A percentile compares a stretch with the other conserved stretches of the same genome.
Evolutionary conservation across 2,888 invertebrate genomes (phyloP).

Genomic region (Andrena praecox): DNA sequence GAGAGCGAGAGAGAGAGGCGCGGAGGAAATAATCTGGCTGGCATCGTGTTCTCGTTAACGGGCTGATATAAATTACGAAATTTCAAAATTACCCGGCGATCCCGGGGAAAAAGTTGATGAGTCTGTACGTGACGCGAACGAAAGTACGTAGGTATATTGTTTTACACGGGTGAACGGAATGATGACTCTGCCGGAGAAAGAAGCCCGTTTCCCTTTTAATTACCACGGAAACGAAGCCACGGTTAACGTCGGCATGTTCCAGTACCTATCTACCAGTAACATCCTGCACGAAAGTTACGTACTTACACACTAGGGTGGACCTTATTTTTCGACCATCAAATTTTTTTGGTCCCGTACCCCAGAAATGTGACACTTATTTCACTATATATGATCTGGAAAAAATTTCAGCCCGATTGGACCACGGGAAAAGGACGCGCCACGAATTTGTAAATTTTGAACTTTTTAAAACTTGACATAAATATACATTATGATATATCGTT

Average conservation of each 20-base stretch:
- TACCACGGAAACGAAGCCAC: conserved; percentile 46
- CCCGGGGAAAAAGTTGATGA: conserved; percentile 44
- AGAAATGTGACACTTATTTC: no score
- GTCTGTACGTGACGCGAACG: conserved; percentile 38
- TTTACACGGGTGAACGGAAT: conserved; percentile 35
- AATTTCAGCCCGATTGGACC: no score
- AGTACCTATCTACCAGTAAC: conserved; percentile 3
- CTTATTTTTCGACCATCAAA: no score
- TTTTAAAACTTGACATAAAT: no score
- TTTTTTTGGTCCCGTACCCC: no score
- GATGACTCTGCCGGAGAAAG: conserved; percentile 21
- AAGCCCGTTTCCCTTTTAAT: conserved; percentile 53
- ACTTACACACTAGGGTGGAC: no score
- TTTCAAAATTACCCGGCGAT: conserved; percentile 33
- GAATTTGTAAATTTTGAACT: no score
- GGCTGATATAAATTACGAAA: conserved; percentile 49
- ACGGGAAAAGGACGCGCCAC: no score
- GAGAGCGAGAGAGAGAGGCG: neutral
- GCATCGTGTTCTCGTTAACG: conserved; percentile 53
- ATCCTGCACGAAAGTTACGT: conserved; percentile 7
- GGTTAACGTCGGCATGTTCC: conserved; percentile 39
- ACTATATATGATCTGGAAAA: no score
- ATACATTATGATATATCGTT: no score
- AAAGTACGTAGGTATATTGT: conserved; percentile 44
- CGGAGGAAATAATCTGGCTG: conserved; percentile 29